phyloP scores from a whole-genome alignment of 2,113 vertebrate genomes.

The Craseonycteris thonglongyai region DNA sequence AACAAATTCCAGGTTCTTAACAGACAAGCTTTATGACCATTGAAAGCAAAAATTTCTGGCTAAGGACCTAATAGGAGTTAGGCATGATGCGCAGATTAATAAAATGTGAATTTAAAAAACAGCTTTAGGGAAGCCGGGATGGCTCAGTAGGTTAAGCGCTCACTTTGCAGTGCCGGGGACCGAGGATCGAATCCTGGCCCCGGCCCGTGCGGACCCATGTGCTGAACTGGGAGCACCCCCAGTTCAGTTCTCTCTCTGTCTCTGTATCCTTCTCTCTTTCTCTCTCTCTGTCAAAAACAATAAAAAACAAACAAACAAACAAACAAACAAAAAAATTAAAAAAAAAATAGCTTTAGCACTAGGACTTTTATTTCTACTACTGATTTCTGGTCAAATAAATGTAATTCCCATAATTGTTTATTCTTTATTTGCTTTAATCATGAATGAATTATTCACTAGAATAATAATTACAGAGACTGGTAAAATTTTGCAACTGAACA shows the following conservation, averaged over 20 bases:
- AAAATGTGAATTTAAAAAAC: constrained; percentile 25
- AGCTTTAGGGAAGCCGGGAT: too few relatives aligned
- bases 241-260: too few relatives aligned
- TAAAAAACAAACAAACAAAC: too few relatives aligned
- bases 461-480: neutral
- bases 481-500: neutral
- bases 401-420: neutral
- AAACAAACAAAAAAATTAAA: too few relatives aligned
- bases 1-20: constrained; percentile 7
- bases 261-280: too few relatives aligned
- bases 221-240: too few relatives aligned
- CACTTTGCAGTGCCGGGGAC: too few relatives aligned
- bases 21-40: neutral
- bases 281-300: too few relatives aligned
- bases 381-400: constrained; percentile 9
- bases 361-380: constrained; percentile 12
- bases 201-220: too few relatives aligned
- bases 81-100: neutral
- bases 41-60: constrained; percentile 33
- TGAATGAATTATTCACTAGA: constrained; percentile 26
- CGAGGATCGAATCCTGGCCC: too few relatives aligned
- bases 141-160: too few relatives aligned
- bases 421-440: constrained; percentile 25
- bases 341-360: neutral
- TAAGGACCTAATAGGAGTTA: neutral